These are phyloP conservation scores for Pachyrhynchus sulphureomaculatus DNA, from an alignment of 1,140 invertebrate species.

Conservation along the genomic window DNA sequence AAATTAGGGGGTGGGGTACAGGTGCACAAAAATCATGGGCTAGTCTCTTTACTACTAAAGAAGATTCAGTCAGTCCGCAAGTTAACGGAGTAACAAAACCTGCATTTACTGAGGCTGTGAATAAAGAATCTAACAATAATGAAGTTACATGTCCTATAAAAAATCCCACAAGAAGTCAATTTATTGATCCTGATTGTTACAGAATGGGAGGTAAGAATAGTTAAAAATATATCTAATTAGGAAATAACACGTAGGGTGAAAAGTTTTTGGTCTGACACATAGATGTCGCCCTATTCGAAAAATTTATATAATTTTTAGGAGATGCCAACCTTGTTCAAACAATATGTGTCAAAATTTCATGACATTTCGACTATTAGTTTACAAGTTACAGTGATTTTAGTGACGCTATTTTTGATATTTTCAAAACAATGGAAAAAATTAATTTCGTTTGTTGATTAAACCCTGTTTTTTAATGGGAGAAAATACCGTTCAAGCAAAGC, in stretches of 20 bases:
- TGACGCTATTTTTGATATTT: no score
- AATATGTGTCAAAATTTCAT: no score
- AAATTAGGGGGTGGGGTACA: not conserved
- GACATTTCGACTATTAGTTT: no score
- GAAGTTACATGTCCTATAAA: conserved; percentile 39
- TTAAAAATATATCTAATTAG: not conserved
- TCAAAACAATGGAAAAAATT: no score
- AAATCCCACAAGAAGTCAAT: conserved; percentile 43
- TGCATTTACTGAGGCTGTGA: conserved; percentile 24
- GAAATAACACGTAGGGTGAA: no score
- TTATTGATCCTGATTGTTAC: conserved; percentile 62
- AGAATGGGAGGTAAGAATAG: conserved; percentile 64
- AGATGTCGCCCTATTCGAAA: no score
- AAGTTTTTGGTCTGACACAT: no score
- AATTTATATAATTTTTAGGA: no score
- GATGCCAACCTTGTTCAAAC: not conserved
- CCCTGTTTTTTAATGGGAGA: no score
- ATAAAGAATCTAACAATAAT: conserved; percentile 31
- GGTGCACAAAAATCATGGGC: conserved; percentile 45
- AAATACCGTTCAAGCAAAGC: no score
- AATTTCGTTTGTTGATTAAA: no score
- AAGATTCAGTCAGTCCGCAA: not conserved
- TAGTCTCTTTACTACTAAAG: conserved; percentile 43
- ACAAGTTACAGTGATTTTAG: no score
- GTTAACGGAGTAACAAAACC: conserved; percentile 12